phyloP scores from a whole-genome alignment of 2,888 invertebrate genomes.

The Habroteleia sp. region DNA sequence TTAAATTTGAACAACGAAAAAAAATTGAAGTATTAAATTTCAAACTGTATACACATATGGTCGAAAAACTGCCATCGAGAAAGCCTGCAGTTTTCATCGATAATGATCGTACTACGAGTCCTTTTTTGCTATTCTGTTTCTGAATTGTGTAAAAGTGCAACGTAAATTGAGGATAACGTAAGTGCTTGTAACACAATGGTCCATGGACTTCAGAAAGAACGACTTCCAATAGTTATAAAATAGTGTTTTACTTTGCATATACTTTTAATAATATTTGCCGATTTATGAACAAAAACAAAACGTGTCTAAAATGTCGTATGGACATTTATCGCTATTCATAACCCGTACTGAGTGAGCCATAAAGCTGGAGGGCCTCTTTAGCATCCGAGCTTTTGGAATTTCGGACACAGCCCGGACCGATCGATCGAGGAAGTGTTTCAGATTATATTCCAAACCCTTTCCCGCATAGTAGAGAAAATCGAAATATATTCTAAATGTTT shows the following conservation, averaged over 20 bases:
- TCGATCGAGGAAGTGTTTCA: constrained; percentile 56
- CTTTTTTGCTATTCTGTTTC: too few relatives aligned
- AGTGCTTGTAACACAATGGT: constrained; percentile 11
- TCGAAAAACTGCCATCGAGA: neutral
- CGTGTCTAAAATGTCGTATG: constrained; percentile 63
- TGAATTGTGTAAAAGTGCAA: too few relatives aligned
- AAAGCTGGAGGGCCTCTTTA: constrained; percentile 64
- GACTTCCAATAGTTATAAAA: neutral
- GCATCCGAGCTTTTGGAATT: constrained; percentile 55
- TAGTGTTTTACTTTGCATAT: constrained; percentile 21
- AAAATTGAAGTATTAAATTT: constrained; percentile 11
- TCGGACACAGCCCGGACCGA: constrained; percentile 51
- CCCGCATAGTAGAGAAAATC: constrained; percentile 44
- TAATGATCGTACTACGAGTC: constrained; percentile 11
- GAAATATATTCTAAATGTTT: constrained; percentile 54
- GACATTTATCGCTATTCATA: constrained; percentile 67
- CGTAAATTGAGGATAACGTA: constrained; percentile 18
- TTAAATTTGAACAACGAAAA: constrained; percentile 16
- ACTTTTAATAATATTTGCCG: constrained; percentile 29
- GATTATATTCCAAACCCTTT: constrained; percentile 49
- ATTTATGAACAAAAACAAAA: constrained; percentile 45
- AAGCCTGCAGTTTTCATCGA: constrained; percentile 1
- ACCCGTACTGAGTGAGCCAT: constrained; percentile 55
- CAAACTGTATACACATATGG: neutral
- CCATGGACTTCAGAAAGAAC: constrained; percentile 5